A percentile compares a stretch with the other conserved stretches of the same genome.
phyloP scores from a whole-genome alignment of 2,797 vertebrate genomes.

The Cygnus olor region DNA sequence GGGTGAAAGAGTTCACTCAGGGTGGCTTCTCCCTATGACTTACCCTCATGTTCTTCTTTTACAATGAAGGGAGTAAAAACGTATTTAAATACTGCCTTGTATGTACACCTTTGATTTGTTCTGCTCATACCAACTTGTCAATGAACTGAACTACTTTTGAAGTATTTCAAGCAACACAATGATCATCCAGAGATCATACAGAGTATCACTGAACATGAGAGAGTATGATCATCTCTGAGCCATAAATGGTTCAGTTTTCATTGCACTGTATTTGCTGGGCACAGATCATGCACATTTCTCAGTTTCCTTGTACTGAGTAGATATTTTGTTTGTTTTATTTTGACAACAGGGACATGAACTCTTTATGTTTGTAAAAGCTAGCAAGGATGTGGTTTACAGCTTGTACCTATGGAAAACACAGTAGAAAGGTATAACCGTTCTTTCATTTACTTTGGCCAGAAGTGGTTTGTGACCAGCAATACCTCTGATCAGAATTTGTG shows the following conservation, averaged over 20 bases:
- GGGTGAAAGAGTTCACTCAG: not conserved
- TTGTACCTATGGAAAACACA: constrained; percentile 12
- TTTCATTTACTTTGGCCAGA: constrained; percentile 13
- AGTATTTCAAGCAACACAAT: constrained; percentile 15
- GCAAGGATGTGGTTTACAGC: not conserved
- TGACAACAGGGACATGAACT: not conserved
- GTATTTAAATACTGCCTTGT: not conserved
- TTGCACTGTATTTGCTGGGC: not conserved
- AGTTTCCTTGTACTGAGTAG: not conserved
- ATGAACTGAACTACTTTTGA: not conserved
- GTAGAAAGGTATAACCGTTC: not conserved
- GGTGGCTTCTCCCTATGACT: not conserved
- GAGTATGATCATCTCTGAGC: not conserved
- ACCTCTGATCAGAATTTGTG: constrained; percentile 50
- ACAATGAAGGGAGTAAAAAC: not conserved
- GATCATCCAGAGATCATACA: not conserved
- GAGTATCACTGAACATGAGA: not conserved
- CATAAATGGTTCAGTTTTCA: not conserved
- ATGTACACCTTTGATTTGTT: not conserved
- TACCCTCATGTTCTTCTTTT: not conserved
- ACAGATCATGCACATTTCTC: not conserved
- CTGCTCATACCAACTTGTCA: not conserved
- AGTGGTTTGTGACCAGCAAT: constrained; percentile 25
- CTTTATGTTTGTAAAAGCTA: not conserved
- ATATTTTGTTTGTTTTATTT: not conserved